phyloP scores from a whole-genome alignment of 2,888 invertebrate species.

The Arge pagana region DNA sequence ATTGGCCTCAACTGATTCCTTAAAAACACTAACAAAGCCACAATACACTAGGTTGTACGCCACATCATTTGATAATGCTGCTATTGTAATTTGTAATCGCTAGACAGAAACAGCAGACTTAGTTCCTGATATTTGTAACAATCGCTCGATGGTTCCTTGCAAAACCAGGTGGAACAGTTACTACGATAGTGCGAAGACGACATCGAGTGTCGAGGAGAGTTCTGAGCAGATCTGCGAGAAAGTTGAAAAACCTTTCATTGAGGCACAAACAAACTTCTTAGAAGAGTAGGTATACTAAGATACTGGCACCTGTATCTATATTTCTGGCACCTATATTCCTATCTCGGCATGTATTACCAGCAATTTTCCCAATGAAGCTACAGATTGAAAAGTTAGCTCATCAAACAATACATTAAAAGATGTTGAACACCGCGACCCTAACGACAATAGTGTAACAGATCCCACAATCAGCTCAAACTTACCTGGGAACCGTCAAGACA shows the following conservation, averaged over 20 bases:
- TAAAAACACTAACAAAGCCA: constrained; percentile 2
- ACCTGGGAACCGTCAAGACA: constrained; percentile 2
- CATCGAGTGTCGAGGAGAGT: constrained; percentile 12
- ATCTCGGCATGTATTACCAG: constrained; percentile 20
- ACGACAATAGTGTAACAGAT: too few species aligned
- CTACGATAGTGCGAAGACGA: constrained; percentile 10
- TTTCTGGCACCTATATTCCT: constrained; percentile 19
- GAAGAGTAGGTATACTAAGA: constrained; percentile 21
- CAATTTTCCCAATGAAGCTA: constrained; percentile 16
- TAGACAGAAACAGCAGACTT: constrained; percentile 23
- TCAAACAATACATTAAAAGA: too few species aligned
- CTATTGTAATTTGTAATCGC: constrained; percentile 8
- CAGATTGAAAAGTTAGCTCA: constrained; percentile 9
- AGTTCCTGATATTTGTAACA: constrained; percentile 15
- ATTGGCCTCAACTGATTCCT: constrained; percentile 23
- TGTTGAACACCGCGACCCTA: too few species aligned
- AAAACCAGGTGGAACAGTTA: constrained; percentile 23
- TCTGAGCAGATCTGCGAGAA: constrained; percentile 21
- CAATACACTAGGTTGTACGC: constrained; percentile 15
- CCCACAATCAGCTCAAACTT: too few species aligned
- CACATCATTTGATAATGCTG: constrained; percentile 15
- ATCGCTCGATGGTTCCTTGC: constrained; percentile 18
- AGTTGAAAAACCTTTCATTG: constrained; percentile 21
- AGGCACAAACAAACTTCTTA: constrained; percentile 17
- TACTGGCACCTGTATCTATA: constrained; percentile 19